Percentiles rank a stretch among this genome's conserved stretches.
Conservation (phyloP, 2,888 invertebrate species). For the Philereme vetulata region DNA sequence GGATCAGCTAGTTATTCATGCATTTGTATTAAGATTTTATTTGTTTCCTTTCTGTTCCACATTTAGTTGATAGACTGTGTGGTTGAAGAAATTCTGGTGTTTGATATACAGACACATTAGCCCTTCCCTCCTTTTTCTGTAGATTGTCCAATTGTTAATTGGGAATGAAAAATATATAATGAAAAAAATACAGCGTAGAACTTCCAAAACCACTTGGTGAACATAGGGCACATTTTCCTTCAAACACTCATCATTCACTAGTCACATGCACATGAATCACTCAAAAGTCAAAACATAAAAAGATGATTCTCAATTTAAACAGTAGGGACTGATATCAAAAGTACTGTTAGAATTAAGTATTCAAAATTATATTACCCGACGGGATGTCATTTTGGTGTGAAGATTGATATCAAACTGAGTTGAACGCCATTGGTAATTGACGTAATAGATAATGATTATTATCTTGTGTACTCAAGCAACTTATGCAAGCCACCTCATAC, state of each 20-base stretch:
- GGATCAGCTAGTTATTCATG: no score
- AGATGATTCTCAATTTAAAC: constrained; percentile 29
- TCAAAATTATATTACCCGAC: constrained; percentile 65
- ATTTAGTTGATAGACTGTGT: no score
- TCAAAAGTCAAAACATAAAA: constrained; percentile 3
- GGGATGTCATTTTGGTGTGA: constrained; percentile 70
- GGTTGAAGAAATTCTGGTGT: no score
- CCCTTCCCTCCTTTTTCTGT: no score
- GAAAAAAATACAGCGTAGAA: no score
- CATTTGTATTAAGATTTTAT: no score
- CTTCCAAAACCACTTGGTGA: no score
- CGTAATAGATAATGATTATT: constrained; percentile 73
- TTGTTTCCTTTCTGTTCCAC: no score
- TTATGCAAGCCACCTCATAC: constrained; percentile 40
- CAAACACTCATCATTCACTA: constrained; percentile 22
- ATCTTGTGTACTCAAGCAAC: constrained; percentile 63
- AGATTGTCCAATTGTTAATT: no score
- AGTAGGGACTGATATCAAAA: constrained; percentile 19
- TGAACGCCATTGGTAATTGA: constrained; percentile 61
- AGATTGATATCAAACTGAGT: constrained; percentile 70
- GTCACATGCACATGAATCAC: constrained; percentile 24
- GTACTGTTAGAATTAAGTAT: constrained; percentile 27
- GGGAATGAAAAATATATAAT: no score
- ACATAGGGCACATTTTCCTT: constrained; percentile 22
- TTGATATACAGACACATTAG: no score